Evolutionary conservation across 1,140 invertebrate genomes (phyloP).

Genomic region (Drosophila burlai): DNA sequence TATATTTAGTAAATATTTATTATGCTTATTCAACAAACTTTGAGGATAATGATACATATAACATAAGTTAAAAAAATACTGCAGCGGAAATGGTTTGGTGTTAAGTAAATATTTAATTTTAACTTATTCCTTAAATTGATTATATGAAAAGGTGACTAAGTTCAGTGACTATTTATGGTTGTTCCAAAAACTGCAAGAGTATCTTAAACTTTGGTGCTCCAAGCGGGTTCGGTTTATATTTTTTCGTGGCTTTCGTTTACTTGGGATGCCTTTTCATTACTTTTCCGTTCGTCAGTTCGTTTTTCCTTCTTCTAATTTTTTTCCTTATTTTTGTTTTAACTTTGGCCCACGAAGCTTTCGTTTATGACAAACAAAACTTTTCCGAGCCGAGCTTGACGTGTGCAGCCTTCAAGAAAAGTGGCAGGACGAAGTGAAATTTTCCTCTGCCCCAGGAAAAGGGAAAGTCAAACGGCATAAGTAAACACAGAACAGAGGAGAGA

Average conservation of each 20-base stretch:
- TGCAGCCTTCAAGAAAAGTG: constrained; percentile 70
- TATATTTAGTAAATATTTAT: background rate
- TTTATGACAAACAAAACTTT: constrained; percentile 80
- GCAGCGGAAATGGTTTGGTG: too few species aligned
- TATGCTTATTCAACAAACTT: too few species aligned
- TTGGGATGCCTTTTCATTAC: constrained; percentile 71
- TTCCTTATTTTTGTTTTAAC: constrained; percentile 39
- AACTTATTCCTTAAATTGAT: too few species aligned
- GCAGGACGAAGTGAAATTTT: constrained; percentile 70
- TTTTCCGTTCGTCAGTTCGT: constrained; percentile 57
- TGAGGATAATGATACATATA: too few species aligned
- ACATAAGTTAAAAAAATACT: too few species aligned
- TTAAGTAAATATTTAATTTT: too few species aligned
- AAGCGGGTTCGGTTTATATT: constrained; percentile 10
- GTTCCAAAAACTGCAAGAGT: constrained; percentile 5
- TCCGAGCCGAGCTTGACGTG: constrained; percentile 60
- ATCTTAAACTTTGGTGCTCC: constrained; percentile 1
- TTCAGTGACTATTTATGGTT: background rate
- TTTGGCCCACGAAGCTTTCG: constrained; percentile 53
- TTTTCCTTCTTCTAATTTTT: constrained; percentile 18
- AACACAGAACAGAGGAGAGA: constrained; percentile 35
- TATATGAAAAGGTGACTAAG: too few species aligned
- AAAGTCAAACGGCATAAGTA: constrained; percentile 82
- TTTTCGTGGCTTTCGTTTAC: constrained; percentile 38
- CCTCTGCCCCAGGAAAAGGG: constrained; percentile 49